Conservation (phyloP, 64 coral and sea anemone species). For the Orbicella faveolata region DNA sequence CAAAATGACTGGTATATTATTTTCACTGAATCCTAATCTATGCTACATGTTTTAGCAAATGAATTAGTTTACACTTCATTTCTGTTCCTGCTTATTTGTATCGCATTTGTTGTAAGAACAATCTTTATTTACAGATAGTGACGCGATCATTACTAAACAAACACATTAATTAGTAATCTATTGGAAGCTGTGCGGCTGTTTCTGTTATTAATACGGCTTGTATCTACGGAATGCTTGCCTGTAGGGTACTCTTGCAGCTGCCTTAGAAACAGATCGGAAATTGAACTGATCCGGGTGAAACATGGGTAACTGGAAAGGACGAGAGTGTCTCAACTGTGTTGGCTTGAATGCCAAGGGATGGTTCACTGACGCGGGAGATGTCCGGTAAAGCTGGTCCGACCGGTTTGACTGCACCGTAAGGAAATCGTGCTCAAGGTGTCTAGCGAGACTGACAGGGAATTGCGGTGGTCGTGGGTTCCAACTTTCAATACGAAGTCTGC, state of each 20-base stretch:
- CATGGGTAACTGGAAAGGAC: background rate
- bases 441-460: background rate
- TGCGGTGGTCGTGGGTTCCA: background rate
- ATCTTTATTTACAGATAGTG: too few species aligned
- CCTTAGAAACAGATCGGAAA: background rate
- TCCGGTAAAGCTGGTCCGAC: background rate
- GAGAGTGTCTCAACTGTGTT: background rate
- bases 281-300: background rate
- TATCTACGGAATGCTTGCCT: background rate
- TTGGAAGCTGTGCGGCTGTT: too few species aligned
- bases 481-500: background rate
- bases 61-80: too few species aligned
- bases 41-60: too few species aligned
- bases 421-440: too few species aligned
- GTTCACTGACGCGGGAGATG: background rate
- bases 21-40: too few species aligned
- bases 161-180: too few species aligned
- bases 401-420: background rate
- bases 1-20: too few species aligned
- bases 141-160: too few species aligned
- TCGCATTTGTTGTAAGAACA: too few species aligned
- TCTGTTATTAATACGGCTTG: background rate
- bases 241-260: background rate
- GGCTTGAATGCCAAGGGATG: background rate
- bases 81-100: too few species aligned